Evolutionary conservation across 64 coral and sea anemone species (phyloP).

Genomic region (Hydrozoanthus tunicans): DNA sequence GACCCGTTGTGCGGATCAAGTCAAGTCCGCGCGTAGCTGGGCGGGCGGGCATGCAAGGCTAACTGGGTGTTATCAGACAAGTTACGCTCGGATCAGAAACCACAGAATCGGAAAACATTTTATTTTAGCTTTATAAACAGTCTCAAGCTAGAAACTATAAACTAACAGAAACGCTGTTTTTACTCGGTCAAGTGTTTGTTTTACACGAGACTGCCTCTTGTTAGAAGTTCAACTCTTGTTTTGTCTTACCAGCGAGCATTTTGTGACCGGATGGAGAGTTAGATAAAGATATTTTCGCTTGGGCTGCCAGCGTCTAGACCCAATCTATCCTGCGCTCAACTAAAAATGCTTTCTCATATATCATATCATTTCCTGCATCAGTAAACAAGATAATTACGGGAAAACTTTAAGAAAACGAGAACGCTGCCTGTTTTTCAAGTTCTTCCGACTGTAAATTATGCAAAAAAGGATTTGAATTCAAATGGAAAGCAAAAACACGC

Average conservation of each 20-base stretch:
- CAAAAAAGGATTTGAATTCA: too few relatives aligned
- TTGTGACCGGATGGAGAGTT: slow-evolving; percentile 8
- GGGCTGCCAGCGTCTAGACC: too few relatives aligned
- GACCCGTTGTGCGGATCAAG: neutral
- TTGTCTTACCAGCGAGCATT: neutral
- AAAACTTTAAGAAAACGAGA: too few relatives aligned
- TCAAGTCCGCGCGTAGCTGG: neutral
- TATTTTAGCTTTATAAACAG: neutral
- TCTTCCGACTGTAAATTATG: too few relatives aligned
- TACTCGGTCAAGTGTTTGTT: neutral
- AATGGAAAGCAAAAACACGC: too few relatives aligned
- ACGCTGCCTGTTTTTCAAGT: too few relatives aligned
- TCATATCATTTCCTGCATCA: too few relatives aligned
- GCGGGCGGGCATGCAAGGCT: neutral
- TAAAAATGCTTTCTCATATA: too few relatives aligned
- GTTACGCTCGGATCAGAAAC: neutral
- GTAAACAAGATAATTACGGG: too few relatives aligned
- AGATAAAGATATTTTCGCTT: slow-evolving; percentile 5
- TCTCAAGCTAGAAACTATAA: neutral
- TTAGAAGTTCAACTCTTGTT: neutral
- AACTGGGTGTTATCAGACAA: neutral
- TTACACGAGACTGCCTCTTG: neutral
- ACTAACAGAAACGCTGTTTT: neutral
- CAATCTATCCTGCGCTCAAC: too few relatives aligned
- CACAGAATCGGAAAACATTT: neutral